phyloP scores from a whole-genome alignment of 2,113 vertebrate species.

The Pangasianodon gigas region DNA sequence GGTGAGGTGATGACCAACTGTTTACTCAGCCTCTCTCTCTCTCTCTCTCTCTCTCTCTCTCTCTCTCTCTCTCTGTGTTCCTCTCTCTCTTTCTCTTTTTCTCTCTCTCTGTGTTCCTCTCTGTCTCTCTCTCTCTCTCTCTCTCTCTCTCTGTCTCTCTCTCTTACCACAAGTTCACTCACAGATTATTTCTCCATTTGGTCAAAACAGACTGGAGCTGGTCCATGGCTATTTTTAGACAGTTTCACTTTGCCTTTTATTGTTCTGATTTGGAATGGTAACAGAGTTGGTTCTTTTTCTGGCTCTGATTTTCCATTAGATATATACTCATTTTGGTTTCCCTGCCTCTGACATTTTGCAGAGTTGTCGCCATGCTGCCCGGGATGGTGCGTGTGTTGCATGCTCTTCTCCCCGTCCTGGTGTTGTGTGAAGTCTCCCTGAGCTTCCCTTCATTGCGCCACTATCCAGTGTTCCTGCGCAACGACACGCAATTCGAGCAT shows the following conservation, averaged over 20 bases:
- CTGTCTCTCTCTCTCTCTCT: background rate
- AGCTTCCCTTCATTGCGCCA: conserved; percentile 36
- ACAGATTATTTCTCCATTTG: conserved; percentile 35
- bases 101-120: background rate
- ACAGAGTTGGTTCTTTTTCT: conserved; percentile 9
- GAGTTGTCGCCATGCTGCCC: conserved; percentile 88
- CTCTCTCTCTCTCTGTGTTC: background rate
- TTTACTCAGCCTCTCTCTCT: background rate
- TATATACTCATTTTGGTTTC: background rate
- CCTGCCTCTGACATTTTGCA: conserved; percentile 52
- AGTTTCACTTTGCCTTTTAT: conserved; percentile 11
- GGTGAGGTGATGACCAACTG: conserved; percentile 63
- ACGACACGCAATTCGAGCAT: conserved; percentile 85
- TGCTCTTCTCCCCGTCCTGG: conserved; percentile 62
- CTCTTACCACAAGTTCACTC: background rate
- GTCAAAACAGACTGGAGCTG: conserved; percentile 33
- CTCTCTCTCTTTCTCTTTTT: background rate
- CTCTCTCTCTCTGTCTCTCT: background rate
- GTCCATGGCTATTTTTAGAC: conserved; percentile 20
- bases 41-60: background rate
- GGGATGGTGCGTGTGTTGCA: conserved; percentile 77
- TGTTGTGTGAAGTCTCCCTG: conserved; percentile 60
- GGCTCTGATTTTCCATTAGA: background rate
- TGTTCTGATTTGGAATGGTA: background rate
- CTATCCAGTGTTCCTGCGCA: conserved; percentile 77